Evolutionary conservation across 2,113 vertebrate genomes (phyloP).

Genomic region (Bos javanicus): DNA sequence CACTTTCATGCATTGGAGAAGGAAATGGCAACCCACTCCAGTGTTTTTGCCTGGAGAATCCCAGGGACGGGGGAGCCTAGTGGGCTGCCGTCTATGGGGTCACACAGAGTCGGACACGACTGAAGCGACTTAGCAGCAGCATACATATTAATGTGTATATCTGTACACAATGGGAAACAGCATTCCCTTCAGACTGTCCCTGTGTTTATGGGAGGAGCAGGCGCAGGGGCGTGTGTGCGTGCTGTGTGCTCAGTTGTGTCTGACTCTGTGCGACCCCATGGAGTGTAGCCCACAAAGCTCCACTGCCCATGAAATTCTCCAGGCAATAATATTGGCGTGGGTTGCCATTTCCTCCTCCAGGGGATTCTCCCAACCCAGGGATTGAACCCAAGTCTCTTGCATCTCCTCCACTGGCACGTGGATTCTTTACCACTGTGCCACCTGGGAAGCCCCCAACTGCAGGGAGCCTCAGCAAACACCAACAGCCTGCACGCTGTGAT

Average conservation of each 20-base stretch:
- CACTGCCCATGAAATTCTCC: not conserved
- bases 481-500: not conserved
- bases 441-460: not conserved
- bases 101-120: no score
- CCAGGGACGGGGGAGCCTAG: no score
- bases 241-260: not conserved
- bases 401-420: not conserved
- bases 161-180: not conserved
- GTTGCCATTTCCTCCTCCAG: not conserved
- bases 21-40: no score
- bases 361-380: not conserved
- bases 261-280: not conserved
- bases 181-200: not conserved
- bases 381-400: not conserved
- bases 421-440: not conserved
- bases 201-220: not conserved
- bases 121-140: no score
- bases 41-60: no score
- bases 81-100: no score
- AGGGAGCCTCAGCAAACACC: not conserved
- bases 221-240: rapidly evolving
- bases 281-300: not conserved
- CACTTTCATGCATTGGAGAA: no score
- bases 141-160: not conserved
- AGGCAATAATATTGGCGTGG: not conserved